These are phyloP conservation scores for Silvanus unidentatus DNA, from an alignment of 2,888 invertebrate species.

Conservation along the genomic window DNA sequence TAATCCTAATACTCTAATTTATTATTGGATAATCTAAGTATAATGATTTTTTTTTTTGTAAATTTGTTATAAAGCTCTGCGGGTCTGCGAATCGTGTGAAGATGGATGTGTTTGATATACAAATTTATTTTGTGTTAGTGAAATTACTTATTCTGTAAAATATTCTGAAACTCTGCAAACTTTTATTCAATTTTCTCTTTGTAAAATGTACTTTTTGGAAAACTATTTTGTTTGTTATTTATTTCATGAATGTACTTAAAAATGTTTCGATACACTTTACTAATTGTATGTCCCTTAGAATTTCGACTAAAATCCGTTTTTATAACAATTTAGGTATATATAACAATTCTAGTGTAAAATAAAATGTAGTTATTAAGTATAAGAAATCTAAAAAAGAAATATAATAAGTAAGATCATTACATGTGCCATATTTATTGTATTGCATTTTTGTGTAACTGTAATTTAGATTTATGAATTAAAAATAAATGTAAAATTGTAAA, in stretches of 20 bases:
- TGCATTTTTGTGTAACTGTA: slow-evolving; percentile 39
- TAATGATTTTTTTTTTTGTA: too few relatives aligned
- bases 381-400: slow-evolving; percentile 8
- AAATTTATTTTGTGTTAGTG: too few relatives aligned
- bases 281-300: slow-evolving; percentile 22
- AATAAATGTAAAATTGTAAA: slow-evolving; percentile 39
- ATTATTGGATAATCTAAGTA: too few relatives aligned
- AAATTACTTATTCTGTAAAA: too few relatives aligned
- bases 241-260: slow-evolving; percentile 22
- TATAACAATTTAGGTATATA: slow-evolving; percentile 15
- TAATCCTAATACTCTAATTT: too few relatives aligned
- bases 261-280: slow-evolving; percentile 24
- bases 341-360: slow-evolving; percentile 22
- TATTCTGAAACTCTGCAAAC: not conserved
- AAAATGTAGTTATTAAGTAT: slow-evolving; percentile 12
- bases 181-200: not conserved
- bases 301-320: slow-evolving; percentile 20
- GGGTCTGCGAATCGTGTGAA: too few relatives aligned
- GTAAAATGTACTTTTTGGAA: too few relatives aligned
- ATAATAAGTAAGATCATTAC: slow-evolving; percentile 28
- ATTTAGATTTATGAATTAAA: slow-evolving; percentile 28
- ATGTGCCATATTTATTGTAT: slow-evolving; percentile 41
- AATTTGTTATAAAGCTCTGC: too few relatives aligned
- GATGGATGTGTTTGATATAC: too few relatives aligned
- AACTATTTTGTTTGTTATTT: slow-evolving; percentile 7